A percentile compares a stretch with the other conserved stretches of the same genome.
These are phyloP conservation scores for Amaurobius ferox DNA, from an alignment of 2,888 invertebrate species.

Conservation along the genomic window DNA sequence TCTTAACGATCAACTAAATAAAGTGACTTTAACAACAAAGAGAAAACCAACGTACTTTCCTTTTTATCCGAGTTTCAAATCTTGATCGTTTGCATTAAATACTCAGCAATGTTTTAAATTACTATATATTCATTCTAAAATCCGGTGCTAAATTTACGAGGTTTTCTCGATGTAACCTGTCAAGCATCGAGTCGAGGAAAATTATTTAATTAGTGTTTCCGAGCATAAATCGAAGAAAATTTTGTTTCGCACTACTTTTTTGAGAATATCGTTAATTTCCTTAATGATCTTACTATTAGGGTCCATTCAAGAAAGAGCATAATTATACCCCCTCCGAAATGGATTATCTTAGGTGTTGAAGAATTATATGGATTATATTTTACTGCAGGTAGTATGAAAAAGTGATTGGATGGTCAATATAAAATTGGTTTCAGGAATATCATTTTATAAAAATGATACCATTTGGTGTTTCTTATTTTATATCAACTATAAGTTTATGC, in stretches of 20 bases:
- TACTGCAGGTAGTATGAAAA: too few species aligned
- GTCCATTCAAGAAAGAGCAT: neutral
- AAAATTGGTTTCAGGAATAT: too few species aligned
- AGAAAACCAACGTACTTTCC: too few species aligned
- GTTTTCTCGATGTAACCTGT: neutral
- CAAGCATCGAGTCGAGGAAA: neutral
- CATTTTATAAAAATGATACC: too few species aligned
- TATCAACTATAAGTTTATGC: too few species aligned
- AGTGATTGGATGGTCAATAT: too few species aligned
- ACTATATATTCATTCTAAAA: neutral
- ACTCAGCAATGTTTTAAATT: neutral
- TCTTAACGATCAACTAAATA: neutral
- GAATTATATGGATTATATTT: too few species aligned
- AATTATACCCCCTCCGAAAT: too few species aligned
- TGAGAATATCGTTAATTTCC: neutral
- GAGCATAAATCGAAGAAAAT: slow-evolving; percentile 8
- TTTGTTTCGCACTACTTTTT: neutral
- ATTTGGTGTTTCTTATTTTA: too few species aligned
- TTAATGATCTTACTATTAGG: slow-evolving; percentile 9
- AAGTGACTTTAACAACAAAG: neutral
- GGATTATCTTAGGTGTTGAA: too few species aligned
- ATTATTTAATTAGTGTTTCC: slow-evolving; percentile 4
- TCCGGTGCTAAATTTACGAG: neutral
- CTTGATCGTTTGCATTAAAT: neutral
- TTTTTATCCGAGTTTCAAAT: too few species aligned